A percentile compares a stretch with the other conserved stretches of the same genome.
phyloP scores from a whole-genome alignment of 1,140 invertebrate genomes.

The Dendroctonus ponderosae region DNA sequence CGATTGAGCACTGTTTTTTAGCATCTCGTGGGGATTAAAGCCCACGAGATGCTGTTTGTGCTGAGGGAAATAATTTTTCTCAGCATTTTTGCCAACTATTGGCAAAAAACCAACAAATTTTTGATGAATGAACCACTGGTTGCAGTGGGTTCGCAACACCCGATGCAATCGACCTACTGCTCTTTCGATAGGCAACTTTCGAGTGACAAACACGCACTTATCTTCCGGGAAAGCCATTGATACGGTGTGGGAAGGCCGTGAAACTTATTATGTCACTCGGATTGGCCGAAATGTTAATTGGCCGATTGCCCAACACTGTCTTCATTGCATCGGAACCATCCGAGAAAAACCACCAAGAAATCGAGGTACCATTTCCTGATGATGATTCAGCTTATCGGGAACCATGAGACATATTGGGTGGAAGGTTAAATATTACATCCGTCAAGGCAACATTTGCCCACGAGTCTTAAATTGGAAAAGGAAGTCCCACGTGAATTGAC shows the following conservation, averaged over 20 bases:
- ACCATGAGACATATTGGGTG: background rate
- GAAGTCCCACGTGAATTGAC: constrained; percentile 23
- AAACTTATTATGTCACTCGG: constrained; percentile 14
- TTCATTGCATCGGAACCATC: no score
- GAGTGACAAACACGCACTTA: constrained; percentile 30
- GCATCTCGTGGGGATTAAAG: no score
- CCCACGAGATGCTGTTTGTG: no score
- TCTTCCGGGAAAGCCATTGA: constrained; percentile 26
- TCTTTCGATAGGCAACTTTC: constrained; percentile 24
- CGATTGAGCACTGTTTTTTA: no score
- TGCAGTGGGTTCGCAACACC: constrained; percentile 24
- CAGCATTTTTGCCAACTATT: no score
- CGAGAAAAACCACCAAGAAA: no score
- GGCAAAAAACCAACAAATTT: background rate
- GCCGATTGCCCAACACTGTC: no score
- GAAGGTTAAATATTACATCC: constrained; percentile 16
- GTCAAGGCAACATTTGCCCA: constrained; percentile 18
- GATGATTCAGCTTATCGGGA: no score
- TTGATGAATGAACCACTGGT: constrained; percentile 2
- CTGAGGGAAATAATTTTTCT: no score
- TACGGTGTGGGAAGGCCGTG: constrained; percentile 15
- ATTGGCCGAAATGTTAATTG: background rate
- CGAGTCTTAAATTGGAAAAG: constrained; percentile 22
- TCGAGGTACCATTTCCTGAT: no score
- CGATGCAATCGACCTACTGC: constrained; percentile 32